Conservation (phyloP, 2,797 vertebrate genomes). For the Acanthurus lineatus region DNA sequence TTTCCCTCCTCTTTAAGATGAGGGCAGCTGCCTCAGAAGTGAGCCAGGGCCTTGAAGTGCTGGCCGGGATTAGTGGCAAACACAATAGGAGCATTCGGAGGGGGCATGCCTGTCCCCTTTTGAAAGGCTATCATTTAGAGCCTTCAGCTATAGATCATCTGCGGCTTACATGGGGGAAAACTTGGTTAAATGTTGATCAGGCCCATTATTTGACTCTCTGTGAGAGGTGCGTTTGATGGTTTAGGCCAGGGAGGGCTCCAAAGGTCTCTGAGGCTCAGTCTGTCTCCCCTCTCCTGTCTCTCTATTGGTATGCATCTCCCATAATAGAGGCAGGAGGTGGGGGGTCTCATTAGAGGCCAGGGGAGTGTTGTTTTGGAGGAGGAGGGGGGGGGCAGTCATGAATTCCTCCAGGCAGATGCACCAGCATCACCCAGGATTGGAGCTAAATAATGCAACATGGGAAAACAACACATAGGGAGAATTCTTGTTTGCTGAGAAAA, state of each 20-base stretch:
- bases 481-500: background rate
- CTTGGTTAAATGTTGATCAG: conserved; percentile 76
- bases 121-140: conserved; percentile 82
- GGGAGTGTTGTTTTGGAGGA: conserved; percentile 58
- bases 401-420: conserved; percentile 77
- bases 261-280: conserved; percentile 69
- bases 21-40: conserved; percentile 81
- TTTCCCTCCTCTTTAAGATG: conserved; percentile 74
- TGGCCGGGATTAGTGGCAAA: conserved; percentile 75
- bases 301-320: conserved; percentile 82
- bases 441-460: conserved; percentile 42
- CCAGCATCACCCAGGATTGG: conserved; percentile 55
- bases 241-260: conserved; percentile 60
- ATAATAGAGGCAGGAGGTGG: conserved; percentile 79
- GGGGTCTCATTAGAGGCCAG: conserved; percentile 82
- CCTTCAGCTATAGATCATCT: conserved; percentile 80
- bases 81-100: conserved; percentile 81
- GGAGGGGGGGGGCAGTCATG: conserved; percentile 24
- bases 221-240: conserved; percentile 75
- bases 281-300: conserved; percentile 76
- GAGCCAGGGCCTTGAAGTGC: conserved; percentile 83
- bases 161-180: conserved; percentile 68
- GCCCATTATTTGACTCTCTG: conserved; percentile 68
- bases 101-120: conserved; percentile 70
- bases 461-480: conserved; percentile 10